Evolutionary conservation across 2,888 invertebrate genomes (phyloP), one percentile per base, ranked within the genome.

Genomic region (Volucella bombylans): DNA sequence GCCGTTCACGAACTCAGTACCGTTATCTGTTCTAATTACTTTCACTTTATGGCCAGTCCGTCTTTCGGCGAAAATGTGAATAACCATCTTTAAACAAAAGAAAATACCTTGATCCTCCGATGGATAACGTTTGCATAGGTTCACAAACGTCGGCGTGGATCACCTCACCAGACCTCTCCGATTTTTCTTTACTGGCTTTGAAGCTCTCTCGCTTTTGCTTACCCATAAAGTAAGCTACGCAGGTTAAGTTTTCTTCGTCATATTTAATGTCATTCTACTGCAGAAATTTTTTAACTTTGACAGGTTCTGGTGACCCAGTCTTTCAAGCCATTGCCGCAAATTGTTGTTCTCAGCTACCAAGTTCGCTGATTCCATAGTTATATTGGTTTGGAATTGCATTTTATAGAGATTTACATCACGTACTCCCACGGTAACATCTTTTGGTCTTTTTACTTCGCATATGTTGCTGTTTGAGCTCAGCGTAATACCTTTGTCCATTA

Each of bases 31-130:
- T n/a, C 55, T n/a, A 14, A 38, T n/a, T 38, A 55, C 14, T n/a
- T 55, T 55, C 8, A 55, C 38, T 12, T 23, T 9, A 12, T 62
- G 23, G 8, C n/a, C n/a, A n/a, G n/a, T 31, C 47, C 2, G 31
- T 62, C 47, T 47, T 62, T 62, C 47, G 47, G 47, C 31, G 62
- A 14, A 64, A 74, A 45, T 54, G 68, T 10, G 72, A 82, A 64
- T 50, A 85, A 61, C 85, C 82, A 47, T 86, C 86, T 65, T 85
- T 82, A 4, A 68, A 68, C 2, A 68, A 31, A 39, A 68, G 18
- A 18, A 18, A 18, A n/a, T 68, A 68, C 38, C 14, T 68, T 23
- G 68, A 52, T 55, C 55, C 55, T 55, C 55, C 55, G 8, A 41
- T 55, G 4, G 41, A 71, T 18, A 1, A 8, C 49, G 49, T 15